Percentiles rank a stretch among this genome's conserved stretches.
These are phyloP conservation scores for Phortica okadai DNA, from an alignment of 2,888 invertebrate species.

Conservation along the genomic window DNA sequence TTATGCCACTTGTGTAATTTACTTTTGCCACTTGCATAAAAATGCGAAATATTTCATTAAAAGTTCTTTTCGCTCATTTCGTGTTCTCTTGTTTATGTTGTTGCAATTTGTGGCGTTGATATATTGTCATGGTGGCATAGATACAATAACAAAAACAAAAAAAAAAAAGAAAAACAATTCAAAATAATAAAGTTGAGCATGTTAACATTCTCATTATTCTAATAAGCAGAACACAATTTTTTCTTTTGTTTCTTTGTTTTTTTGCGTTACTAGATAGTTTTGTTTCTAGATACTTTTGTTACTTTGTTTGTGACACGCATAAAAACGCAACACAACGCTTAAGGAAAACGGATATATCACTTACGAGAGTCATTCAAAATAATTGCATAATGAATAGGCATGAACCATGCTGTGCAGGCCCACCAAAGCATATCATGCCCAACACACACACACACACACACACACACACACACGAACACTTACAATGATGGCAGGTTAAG, in stretches of 20 bases:
- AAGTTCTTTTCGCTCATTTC: neutral
- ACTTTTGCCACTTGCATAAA: conserved; percentile 21
- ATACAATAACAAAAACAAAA: neutral
- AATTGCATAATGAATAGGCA: conserved; percentile 71
- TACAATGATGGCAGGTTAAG: neutral
- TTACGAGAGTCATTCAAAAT: conserved; percentile 72
- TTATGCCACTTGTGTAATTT: conserved; percentile 7
- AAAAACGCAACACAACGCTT: neutral
- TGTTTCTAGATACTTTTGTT: too few species aligned
- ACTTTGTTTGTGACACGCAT: too few species aligned
- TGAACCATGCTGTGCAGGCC: conserved; percentile 25
- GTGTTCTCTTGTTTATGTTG: neutral
- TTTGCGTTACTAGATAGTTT: too few species aligned
- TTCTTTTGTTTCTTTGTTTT: too few species aligned
- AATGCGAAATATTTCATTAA: conserved; percentile 15
- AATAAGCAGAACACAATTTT: neutral
- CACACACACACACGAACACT: neutral
- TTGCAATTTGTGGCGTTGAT: conserved; percentile 23
- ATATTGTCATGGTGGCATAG: conserved; percentile 24
- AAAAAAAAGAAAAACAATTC: neutral
- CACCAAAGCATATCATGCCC: neutral
- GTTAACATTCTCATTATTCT: conserved; percentile 32
- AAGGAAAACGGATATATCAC: conserved; percentile 62
- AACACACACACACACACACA: too few species aligned
- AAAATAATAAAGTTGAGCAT: conserved; percentile 26